These are phyloP conservation scores for Pogonocherus hispidulus DNA, from an alignment of 2,888 invertebrate genomes.

Conservation along the genomic window DNA sequence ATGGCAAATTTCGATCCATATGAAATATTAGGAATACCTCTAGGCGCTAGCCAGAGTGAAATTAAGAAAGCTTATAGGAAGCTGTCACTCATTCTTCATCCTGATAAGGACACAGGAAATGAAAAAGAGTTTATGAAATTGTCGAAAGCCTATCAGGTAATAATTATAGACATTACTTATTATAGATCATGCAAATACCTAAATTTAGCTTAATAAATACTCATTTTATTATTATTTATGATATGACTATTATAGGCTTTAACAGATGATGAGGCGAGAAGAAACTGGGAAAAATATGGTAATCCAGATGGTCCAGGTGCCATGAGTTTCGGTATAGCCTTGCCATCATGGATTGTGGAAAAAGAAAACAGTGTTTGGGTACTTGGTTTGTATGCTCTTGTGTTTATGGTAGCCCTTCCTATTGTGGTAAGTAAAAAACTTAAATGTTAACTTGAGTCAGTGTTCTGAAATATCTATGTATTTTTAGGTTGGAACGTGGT, in stretches of 20 bases:
- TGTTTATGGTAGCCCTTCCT: conserved; percentile 98
- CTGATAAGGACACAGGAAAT: conserved; percentile 97
- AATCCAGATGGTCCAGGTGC: conserved; percentile 99
- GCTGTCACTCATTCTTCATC: conserved; percentile 94
- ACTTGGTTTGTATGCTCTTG: conserved; percentile 91
- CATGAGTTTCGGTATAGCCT: conserved; percentile 98
- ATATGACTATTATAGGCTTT: conserved; percentile 76
- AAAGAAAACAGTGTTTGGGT: conserved; percentile 99
- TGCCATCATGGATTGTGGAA: conserved; percentile 99
- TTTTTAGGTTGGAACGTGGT: conserved; percentile 91
- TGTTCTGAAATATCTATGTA: background rate
- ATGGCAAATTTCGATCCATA: conserved; percentile 99
- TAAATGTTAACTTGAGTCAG: conserved; percentile 9
- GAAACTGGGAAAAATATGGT: conserved; percentile 99
- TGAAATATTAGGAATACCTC: conserved; percentile 91
- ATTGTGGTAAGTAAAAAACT: conserved; percentile 76
- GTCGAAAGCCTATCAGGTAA: conserved; percentile 91
- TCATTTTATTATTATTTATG: background rate
- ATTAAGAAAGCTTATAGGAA: conserved; percentile 97
- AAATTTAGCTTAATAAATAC: too few relatives aligned
- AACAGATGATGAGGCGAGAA: conserved; percentile 96
- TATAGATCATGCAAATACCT: too few relatives aligned
- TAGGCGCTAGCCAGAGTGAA: conserved; percentile 87
- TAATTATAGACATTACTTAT: too few relatives aligned
- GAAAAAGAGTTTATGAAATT: conserved; percentile 98